Evolutionary conservation across 2,797 vertebrate species (phyloP), one percentile per base, ranked within the genome.

Genomic region (Enteromius radiatus): DNA sequence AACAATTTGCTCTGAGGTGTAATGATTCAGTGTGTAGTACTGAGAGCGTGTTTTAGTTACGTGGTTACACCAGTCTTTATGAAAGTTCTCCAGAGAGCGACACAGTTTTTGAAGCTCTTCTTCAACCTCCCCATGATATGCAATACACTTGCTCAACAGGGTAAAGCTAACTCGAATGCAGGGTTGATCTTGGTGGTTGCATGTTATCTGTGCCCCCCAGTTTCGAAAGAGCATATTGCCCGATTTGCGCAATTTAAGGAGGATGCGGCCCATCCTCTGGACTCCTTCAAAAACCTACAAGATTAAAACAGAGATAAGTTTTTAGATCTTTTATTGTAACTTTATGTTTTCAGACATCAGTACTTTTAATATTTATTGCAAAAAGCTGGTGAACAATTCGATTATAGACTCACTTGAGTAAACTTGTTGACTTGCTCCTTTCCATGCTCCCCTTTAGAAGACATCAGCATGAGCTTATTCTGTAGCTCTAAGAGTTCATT

Each of bases 401-500:
- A 56, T 31, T 45, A 76, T 56, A 19, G 36, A 68, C 49, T 89
- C 74, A 96, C 94, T 93, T 96, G 91, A 19, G 91, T 92, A 86
- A 95, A 96, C 70, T 89, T 87, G 88, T 91, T 93, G 79, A 95
- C 94, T 78, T 96, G 92, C 17, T 95, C 92, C 76, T 89, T 90
- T 80, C 93, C 92, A 3, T 91, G 89, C 45, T 94, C 92, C 23
- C 92, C 91, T 89, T 94, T 94, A 49, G 94, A 94, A 0, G 95
- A 92, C 84, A 96, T 94, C 65, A 95, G 88, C 95, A 95, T 95
- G 45, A 96, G 91, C 74, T 96, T 95, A 90, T 95, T 95, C 81
- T 93, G 95, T 1, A 95, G 89, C 87, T 95, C 94, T 33, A 92
- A 85, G 28, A 95, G 90, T 11, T 95, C 92, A 4, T 93, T 89